Evolutionary conservation across 2,797 vertebrate genomes (phyloP).

Genomic region (Hyperoplus lanceolatus): DNA sequence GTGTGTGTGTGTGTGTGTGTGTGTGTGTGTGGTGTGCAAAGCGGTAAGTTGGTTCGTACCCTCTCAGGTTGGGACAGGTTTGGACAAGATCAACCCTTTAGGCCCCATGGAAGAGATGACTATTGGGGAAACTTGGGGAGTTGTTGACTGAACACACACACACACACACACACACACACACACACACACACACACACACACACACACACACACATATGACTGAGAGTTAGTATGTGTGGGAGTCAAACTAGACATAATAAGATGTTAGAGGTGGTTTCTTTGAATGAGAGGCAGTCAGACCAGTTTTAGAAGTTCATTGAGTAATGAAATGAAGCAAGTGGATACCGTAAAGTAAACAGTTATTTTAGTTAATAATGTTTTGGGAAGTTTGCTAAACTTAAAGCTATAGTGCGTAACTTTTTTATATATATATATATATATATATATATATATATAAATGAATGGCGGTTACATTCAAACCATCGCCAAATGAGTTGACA

Average conservation of each 20-base stretch:
- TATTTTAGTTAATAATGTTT: no score
- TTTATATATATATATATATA: no score
- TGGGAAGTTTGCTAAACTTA: not conserved
- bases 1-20: no score
- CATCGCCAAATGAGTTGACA: no score
- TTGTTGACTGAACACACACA: not conserved
- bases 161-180: no score
- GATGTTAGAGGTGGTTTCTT: not conserved
- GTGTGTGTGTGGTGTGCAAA: no score
- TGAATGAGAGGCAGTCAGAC: no score
- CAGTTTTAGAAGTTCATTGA: not conserved
- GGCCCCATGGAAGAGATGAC: conserved; percentile 5
- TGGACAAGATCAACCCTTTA: not conserved
- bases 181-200: no score
- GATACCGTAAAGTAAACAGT: not conserved
- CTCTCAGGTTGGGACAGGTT: not conserved
- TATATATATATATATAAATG: no score
- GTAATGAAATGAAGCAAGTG: not conserved
- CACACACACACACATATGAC: no score
- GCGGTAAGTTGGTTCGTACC: conserved; percentile 22
- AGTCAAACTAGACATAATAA: not conserved
- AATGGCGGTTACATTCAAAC: no score
- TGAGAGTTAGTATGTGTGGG: not conserved
- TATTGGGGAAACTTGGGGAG: not conserved
- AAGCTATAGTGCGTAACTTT: not conserved